Evolutionary conservation across 2,113 vertebrate genomes (phyloP), one percentile per base, ranked within the genome.

Genomic region (Tretioscincus oriximinensis): DNA sequence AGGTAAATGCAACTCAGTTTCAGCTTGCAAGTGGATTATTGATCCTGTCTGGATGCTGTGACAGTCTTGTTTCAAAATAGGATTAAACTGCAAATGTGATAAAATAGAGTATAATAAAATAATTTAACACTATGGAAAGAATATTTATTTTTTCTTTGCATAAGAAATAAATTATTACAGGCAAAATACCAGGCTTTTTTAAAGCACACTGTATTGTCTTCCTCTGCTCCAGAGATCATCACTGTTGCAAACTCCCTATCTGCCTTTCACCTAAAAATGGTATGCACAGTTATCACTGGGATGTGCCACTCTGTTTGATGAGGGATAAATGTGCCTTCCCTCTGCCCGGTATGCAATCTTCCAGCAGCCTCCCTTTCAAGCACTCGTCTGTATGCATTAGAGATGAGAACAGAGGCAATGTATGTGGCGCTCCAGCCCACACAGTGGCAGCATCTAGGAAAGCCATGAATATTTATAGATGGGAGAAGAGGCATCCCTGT

Each of bases 391-490:
- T 88, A 82, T 93, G 81, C 81, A 77, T 70, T 0, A 0, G 83
- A 24, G 16, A 73, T 83, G 54, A 68, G 66, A 76, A 69, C 73
- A 3, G 18, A 45, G 35, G 47, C 76, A 64, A 71, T 61, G 60
- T 78, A 26, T 16, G 11, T 82, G 78, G 41, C 85, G 80, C 68
- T 85, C 78, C 71, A n/a, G 1, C 84, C 77, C 82, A 24, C 86
- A 82, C 16, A 2, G 65, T 69, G 85, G 82, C 84, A 93, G 70
- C 49, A 73, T 80, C 86, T 76, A 64, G 84, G 68, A 80, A 90
- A 81, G 28, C 10, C 60, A 88, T 89, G 81, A 86, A 86, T 88
- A 92, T 93, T 87, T 76, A 91, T 91, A 20, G 1, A 12, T 79
- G 12, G 2, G 35, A 41, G 91, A 78, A 83, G 87, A 89, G 89